Conservation (phyloP, 2,113 vertebrate genomes). For the Enhydra lutris region DNA sequence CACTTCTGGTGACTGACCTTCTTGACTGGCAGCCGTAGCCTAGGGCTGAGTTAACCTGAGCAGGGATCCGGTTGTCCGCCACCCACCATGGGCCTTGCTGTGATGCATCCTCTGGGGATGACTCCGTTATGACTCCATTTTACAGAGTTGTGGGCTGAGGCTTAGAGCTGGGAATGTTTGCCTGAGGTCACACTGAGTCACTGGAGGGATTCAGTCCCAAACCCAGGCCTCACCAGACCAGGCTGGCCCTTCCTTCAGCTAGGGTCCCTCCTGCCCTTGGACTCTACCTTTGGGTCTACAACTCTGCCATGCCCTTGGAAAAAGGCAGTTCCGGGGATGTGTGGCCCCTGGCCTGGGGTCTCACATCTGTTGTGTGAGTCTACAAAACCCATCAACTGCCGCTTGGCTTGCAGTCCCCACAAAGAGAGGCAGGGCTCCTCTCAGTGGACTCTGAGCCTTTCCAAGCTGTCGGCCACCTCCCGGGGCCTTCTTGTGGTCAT, state of each 20-base stretch:
- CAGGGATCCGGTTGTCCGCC: not conserved
- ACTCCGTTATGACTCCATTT: not conserved
- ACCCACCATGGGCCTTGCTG: not conserved
- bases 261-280: not conserved
- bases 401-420: not conserved
- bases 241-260: not conserved
- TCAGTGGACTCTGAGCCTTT: not conserved
- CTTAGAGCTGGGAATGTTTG: not conserved
- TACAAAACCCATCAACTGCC: not conserved
- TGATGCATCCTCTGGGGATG: not conserved
- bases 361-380: not conserved
- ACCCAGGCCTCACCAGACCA: not conserved
- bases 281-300: not conserved
- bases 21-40: not conserved
- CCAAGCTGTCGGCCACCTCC: not conserved
- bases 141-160: not conserved
- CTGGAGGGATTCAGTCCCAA: not conserved
- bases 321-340: not conserved
- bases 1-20: not conserved
- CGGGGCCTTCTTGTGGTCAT: not conserved
- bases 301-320: not conserved
- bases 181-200: slow-evolving; percentile 17
- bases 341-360: not conserved
- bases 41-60: not conserved
- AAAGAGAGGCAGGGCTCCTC: not conserved